phyloP scores from a whole-genome alignment of 2,113 vertebrate genomes.

The Percopsis transmontana region DNA sequence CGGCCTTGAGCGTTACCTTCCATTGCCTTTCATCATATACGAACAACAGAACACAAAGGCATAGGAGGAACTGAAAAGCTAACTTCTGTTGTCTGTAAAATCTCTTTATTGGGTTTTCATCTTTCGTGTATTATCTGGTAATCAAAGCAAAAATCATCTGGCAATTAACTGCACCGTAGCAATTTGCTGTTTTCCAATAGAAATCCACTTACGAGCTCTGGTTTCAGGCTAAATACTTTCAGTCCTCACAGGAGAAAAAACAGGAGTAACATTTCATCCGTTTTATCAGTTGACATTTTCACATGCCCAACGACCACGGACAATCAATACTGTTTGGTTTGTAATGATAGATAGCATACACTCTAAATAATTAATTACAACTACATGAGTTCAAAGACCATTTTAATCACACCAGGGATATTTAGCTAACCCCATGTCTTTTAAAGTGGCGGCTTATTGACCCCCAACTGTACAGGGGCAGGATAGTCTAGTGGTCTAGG shows the following conservation, averaged over 20 bases:
- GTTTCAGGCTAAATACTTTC: conserved; percentile 18
- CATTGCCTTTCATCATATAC: not conserved
- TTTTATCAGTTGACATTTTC: conserved; percentile 61
- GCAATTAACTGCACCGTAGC: conserved; percentile 25
- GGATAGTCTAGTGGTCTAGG: too few relatives aligned
- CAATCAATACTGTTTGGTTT: conserved; percentile 66
- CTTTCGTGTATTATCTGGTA: conserved; percentile 14
- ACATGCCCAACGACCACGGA: conserved; percentile 29
- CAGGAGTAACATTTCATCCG: conserved; percentile 43
- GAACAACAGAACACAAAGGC: conserved; percentile 13
- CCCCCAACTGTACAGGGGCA: too few relatives aligned
- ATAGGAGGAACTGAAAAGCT: not conserved
- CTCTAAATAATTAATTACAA: conserved; percentile 72
- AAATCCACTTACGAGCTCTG: conserved; percentile 25
- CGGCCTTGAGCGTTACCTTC: too few relatives aligned
- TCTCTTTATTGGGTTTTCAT: conserved; percentile 4
- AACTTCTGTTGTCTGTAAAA: not conserved
- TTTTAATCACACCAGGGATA: conserved; percentile 46
- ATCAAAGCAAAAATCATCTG: conserved; percentile 43
- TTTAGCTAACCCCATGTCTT: conserved; percentile 60
- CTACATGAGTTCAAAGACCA: conserved; percentile 57
- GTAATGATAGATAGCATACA: conserved; percentile 61
- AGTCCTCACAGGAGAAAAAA: conserved; percentile 38
- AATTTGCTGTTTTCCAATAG: conserved; percentile 26
- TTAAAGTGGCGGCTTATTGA: conserved; percentile 61